Evolutionary conservation across 2,797 vertebrate genomes (phyloP), one percentile per base, ranked within the genome.

Genomic region (Melanotaenia trifasciata): DNA sequence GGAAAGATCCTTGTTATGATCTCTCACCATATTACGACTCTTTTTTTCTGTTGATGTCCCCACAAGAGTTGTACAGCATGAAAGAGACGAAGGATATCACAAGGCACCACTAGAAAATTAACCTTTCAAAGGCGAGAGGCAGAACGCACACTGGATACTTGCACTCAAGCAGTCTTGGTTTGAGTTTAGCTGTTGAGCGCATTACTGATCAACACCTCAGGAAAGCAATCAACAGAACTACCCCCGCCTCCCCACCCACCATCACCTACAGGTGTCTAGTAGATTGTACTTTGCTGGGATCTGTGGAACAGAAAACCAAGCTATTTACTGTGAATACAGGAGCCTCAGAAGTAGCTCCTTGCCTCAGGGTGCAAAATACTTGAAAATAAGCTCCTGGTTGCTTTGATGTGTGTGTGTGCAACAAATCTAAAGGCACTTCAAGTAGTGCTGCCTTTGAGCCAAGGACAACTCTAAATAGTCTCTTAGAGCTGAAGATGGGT

Each of bases 341-440:
- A 70, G 85, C 90, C 85, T 94, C 90, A 89, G 91, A 94, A 92
- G 89, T 90, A 87, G 84, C 84, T 91, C 74, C 78, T 91, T 47
- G 93, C 94, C 94, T 92, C 84, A 2, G 92, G 94, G 88, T 87
- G 80, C 84, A 91, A 93, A 94, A 93, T 89, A 93, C 91, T 94
- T 93, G 88, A 94, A 95, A 95, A 94, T 94, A 94, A 94, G 91
- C 90, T 93, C 82, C 85, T 84, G 89, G 87, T 92, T 82, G 91
- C 94, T 95, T 95, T 95, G 94, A 95, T 94, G 94, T 95, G 91
- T 91, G 87, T 78, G 70, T 69, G 72, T 68, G 73, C 80, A 92
- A 88, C 90, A 93, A 94, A 94, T 94, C 91, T 93, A 94, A 95
- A 93, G 88, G 84, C 89, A 89, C 93, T 95, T 93, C 85, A 93